These are phyloP conservation scores for Ceratina australensis DNA, from an alignment of 1,140 invertebrate species.

Conservation along the genomic window DNA sequence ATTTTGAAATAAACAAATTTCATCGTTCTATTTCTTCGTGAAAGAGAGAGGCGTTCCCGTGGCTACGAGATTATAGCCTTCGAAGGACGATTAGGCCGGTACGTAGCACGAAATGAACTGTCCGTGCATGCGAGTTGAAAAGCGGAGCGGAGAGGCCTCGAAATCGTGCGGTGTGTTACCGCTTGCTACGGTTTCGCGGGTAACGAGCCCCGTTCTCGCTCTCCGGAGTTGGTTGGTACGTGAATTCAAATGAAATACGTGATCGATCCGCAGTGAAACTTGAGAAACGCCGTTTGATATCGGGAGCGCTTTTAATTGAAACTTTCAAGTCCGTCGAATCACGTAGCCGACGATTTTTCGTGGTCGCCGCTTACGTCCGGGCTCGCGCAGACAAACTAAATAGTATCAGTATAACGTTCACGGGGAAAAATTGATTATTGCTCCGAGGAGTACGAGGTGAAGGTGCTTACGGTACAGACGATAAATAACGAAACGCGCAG, in stretches of 20 bases:
- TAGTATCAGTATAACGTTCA: neutral
- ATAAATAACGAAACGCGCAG: neutral
- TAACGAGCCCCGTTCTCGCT: conserved; percentile 43
- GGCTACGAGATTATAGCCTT: neutral
- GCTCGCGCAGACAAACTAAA: neutral
- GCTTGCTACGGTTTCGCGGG: neutral
- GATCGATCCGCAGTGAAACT: conserved; percentile 66
- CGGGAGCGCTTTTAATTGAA: conserved; percentile 59
- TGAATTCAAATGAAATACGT: conserved; percentile 68
- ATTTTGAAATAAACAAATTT: neutral
- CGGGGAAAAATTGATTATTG: conserved; percentile 3
- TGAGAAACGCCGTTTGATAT: conserved; percentile 5
- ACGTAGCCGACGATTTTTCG: conserved; percentile 30
- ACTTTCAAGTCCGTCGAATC: conserved; percentile 63
- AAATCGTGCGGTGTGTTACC: conserved; percentile 44
- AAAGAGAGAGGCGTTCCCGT: neutral
- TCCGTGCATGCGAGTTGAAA: neutral
- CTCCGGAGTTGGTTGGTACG: neutral
- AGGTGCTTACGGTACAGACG: conserved; percentile 8
- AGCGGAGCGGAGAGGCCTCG: conserved; percentile 21
- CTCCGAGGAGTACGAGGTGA: neutral
- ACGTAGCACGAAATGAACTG: neutral
- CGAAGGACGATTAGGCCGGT: neutral
- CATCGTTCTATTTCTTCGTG: too few relatives aligned
- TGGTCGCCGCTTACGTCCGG: neutral